Conservation (phyloP, 2,797 vertebrate genomes). For the Petrocephalus sullivani region DNA sequence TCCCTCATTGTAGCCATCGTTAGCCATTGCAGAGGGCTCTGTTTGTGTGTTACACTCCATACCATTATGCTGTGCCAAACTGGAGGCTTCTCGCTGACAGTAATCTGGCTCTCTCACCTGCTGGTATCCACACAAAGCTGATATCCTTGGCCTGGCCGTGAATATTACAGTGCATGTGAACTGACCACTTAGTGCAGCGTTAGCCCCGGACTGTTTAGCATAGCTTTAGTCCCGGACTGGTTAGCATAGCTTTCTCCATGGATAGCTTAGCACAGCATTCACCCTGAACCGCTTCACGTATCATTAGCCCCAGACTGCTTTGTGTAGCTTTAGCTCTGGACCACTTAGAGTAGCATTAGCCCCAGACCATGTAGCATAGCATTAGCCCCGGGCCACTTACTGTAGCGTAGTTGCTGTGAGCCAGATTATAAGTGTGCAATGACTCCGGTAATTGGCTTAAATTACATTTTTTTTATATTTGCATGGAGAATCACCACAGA, state of each 20-base stretch:
- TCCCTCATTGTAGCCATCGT: neutral
- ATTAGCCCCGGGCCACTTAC: neutral
- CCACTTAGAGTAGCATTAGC: neutral
- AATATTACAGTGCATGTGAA: neutral
- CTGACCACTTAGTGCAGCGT: neutral
- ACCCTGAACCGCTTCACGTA: neutral
- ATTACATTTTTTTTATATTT: too few species aligned
- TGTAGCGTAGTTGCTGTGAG: neutral
- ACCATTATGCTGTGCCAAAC: slow-evolving; percentile 38
- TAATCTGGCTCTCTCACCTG: neutral
- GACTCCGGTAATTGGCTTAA: too few species aligned
- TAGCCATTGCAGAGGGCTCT: neutral
- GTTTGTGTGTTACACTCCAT: neutral
- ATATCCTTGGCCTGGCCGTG: neutral
- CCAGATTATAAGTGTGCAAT: too few species aligned
- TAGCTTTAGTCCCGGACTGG: too few species aligned
- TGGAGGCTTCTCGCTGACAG: slow-evolving; percentile 55
- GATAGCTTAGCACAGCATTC: neutral
- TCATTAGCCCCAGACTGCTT: neutral
- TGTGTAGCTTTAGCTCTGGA: neutral
- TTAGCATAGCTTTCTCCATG: too few species aligned
- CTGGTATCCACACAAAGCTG: neutral
- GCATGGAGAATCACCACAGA: neutral
- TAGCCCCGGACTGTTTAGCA: neutral
- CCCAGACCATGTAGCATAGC: neutral